Evolutionary conservation across 2,797 vertebrate genomes (phyloP).

Genomic region (Catostomus latipinnis): DNA sequence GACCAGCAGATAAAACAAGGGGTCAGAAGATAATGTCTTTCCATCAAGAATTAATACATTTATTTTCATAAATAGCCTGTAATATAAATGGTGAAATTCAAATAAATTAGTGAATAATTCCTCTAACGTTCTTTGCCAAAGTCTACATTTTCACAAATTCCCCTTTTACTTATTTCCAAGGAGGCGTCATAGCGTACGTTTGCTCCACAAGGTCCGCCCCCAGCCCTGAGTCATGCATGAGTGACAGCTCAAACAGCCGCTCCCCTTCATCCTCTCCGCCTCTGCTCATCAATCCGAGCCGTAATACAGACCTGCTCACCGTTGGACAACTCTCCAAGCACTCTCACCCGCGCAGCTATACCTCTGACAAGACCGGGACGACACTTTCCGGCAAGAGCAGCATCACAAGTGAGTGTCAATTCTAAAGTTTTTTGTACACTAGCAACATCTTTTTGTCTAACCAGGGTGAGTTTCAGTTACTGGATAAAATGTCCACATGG

Average conservation of each 20-base stretch:
- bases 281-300: constrained; percentile 84
- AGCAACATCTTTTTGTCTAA: too few relatives aligned
- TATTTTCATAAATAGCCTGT: too few relatives aligned
- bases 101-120: too few relatives aligned
- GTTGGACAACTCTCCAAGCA: constrained; percentile 74
- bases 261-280: constrained; percentile 85
- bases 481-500: too few relatives aligned
- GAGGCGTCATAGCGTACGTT: constrained; percentile 96
- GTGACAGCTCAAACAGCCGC: constrained; percentile 84
- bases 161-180: constrained; percentile 67
- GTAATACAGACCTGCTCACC: constrained; percentile 75
- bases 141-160: too few relatives aligned
- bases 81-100: too few relatives aligned
- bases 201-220: constrained; percentile 90
- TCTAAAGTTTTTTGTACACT: background rate
- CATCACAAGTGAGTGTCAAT: constrained; percentile 86
- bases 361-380: constrained; percentile 71
- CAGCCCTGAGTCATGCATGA: constrained; percentile 89
- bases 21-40: too few relatives aligned
- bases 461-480: too few relatives aligned
- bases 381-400: constrained; percentile 77
- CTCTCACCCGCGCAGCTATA: constrained; percentile 71
- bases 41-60: too few relatives aligned
- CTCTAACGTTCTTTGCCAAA: too few relatives aligned
- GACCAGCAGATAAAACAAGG: too few relatives aligned